Conservation (phyloP, 2,113 vertebrate genomes). For the Etheostoma spectabile region DNA sequence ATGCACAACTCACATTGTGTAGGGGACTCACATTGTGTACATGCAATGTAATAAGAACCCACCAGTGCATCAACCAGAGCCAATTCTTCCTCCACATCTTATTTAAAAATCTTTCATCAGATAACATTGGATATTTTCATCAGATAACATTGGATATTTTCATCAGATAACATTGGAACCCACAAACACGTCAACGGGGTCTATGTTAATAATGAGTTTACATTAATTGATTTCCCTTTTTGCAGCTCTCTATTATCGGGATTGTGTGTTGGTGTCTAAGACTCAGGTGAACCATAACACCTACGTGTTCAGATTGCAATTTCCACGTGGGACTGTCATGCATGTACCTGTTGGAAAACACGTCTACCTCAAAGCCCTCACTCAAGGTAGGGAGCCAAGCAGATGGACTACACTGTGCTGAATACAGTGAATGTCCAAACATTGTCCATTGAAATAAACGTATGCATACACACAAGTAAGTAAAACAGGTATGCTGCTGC, state of each 20-base stretch:
- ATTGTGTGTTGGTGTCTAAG: conserved; percentile 90
- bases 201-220: neutral
- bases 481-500: neutral
- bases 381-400: conserved; percentile 85
- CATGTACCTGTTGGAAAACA: conserved; percentile 90
- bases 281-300: conserved; percentile 90
- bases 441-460: neutral
- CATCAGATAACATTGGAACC: neutral
- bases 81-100: neutral
- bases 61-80: neutral
- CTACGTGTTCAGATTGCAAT: conserved; percentile 86
- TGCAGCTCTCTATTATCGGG: conserved; percentile 89
- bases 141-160: too few relatives aligned
- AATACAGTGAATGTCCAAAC: neutral
- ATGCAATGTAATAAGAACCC: too few relatives aligned
- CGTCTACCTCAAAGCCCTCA: conserved; percentile 90
- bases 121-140: neutral
- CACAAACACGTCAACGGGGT: neutral
- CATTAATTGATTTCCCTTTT: neutral
- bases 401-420: neutral
- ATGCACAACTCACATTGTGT: too few relatives aligned
- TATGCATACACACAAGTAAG: neutral
- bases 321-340: conserved; percentile 87
- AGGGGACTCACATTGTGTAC: too few relatives aligned
- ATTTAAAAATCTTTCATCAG: neutral